A percentile compares a stretch with the other conserved stretches of the same genome.
These are phyloP conservation scores for Talpa occidentalis DNA, from an alignment of 2,113 vertebrate genomes.

Conservation along the genomic window DNA sequence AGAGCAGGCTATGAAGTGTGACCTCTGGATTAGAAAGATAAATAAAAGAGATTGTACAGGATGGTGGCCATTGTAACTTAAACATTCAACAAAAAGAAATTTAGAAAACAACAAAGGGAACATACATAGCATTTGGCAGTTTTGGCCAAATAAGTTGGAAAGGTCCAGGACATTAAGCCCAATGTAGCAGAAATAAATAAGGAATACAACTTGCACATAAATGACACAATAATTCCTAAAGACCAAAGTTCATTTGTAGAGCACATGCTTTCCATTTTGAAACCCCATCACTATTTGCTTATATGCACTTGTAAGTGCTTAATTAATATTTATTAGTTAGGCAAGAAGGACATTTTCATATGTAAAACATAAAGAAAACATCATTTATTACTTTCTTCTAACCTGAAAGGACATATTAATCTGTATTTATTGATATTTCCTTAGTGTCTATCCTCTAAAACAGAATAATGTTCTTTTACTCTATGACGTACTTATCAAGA, in stretches of 20 bases:
- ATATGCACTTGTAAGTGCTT: neutral
- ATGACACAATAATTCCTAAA: neutral
- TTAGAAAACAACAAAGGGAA: neutral
- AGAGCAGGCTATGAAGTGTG: neutral
- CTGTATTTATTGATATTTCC: neutral
- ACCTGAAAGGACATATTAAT: neutral
- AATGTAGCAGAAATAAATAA: neutral
- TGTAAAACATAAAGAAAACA: neutral
- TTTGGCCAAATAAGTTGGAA: constrained; percentile 8
- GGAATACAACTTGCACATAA: neutral
- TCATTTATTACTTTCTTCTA: neutral
- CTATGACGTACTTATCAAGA: neutral
- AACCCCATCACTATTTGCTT: neutral
- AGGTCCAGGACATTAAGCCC: neutral
- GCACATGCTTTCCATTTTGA: neutral
- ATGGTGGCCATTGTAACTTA: neutral
- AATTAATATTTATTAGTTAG: neutral
- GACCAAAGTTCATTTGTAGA: neutral
- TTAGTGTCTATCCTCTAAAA: neutral
- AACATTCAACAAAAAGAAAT: neutral
- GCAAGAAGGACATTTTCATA: neutral
- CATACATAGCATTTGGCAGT: neutral
- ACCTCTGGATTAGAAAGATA: neutral
- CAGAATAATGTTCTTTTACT: neutral
- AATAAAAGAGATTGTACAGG: neutral